Conservation (phyloP, 2,888 invertebrate genomes). For the Microdon myrmicae region DNA sequence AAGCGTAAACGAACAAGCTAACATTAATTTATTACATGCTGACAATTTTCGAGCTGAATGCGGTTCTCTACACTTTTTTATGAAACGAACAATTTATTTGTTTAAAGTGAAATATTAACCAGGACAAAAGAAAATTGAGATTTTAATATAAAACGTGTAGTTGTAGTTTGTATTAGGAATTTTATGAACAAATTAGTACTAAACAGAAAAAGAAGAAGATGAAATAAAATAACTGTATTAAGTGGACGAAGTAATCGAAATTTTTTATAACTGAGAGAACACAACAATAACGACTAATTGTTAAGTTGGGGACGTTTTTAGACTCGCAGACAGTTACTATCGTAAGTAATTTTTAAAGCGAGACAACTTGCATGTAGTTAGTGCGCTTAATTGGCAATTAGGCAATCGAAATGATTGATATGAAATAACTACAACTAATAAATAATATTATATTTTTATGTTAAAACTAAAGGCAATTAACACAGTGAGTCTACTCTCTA, state of each 20-base stretch:
- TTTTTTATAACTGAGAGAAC: conserved; percentile 41
- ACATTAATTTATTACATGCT: conserved; percentile 16
- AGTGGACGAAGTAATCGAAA: conserved; percentile 38
- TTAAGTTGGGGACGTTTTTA: conserved; percentile 8
- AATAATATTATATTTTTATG: too few relatives aligned
- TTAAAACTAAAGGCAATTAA: too few relatives aligned
- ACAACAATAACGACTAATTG: conserved; percentile 9
- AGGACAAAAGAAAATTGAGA: conserved; percentile 7
- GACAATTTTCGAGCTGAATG: conserved; percentile 37
- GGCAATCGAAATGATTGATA: too few relatives aligned
- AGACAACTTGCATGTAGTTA: too few relatives aligned
- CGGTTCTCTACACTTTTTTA: too few relatives aligned
- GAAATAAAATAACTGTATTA: conserved; percentile 9
- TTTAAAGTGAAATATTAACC: too few relatives aligned
- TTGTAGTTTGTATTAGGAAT: conserved; percentile 37
- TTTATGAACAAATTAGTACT: conserved; percentile 25
- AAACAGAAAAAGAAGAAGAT: conserved; percentile 8
- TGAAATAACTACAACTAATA: too few relatives aligned
- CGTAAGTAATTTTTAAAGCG: conserved; percentile 14
- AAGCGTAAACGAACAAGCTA: conserved; percentile 9
- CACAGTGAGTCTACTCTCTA: conserved; percentile 8
- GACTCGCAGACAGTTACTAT: conserved; percentile 18
- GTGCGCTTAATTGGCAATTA: too few relatives aligned
- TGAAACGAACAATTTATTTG: conserved; percentile 11
- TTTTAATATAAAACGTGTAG: conserved; percentile 30